Evolutionary conservation across 2,888 invertebrate species (phyloP).

Genomic region (Eilema caniola): DNA sequence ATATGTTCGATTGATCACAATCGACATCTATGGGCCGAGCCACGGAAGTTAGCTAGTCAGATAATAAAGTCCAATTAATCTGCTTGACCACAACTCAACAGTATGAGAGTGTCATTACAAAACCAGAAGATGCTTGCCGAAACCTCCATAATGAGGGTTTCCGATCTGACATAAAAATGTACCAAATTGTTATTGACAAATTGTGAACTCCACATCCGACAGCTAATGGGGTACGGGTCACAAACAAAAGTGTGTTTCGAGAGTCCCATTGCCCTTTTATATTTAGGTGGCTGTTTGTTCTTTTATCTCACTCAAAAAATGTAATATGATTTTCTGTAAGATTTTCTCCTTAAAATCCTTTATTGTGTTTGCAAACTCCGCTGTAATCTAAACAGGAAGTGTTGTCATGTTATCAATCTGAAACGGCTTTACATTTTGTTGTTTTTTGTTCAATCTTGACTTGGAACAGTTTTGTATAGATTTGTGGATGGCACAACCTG

Average conservation of each 20-base stretch:
- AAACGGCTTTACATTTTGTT: neutral
- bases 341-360: neutral
- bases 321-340: conserved; percentile 5
- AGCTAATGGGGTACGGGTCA: conserved; percentile 32
- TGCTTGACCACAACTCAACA: neutral
- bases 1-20: no score
- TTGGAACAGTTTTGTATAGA: no score
- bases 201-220: conserved; percentile 16
- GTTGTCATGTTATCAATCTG: neutral
- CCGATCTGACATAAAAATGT: conserved; percentile 30
- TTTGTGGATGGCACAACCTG: no score
- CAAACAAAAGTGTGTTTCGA: conserved; percentile 31
- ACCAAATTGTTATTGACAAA: conserved; percentile 27
- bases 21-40: no score
- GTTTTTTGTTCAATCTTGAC: neutral
- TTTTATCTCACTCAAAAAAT: conserved; percentile 24
- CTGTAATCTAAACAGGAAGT: conserved; percentile 1
- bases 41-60: neutral
- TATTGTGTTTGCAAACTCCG: neutral
- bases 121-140: neutral
- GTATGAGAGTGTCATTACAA: neutral
- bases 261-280: conserved; percentile 17
- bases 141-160: conserved; percentile 20
- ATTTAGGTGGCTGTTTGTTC: conserved; percentile 18
- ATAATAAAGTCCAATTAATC: neutral